Conservation (phyloP, 2,797 vertebrate species). For the Halcyon leucocephala region DNA sequence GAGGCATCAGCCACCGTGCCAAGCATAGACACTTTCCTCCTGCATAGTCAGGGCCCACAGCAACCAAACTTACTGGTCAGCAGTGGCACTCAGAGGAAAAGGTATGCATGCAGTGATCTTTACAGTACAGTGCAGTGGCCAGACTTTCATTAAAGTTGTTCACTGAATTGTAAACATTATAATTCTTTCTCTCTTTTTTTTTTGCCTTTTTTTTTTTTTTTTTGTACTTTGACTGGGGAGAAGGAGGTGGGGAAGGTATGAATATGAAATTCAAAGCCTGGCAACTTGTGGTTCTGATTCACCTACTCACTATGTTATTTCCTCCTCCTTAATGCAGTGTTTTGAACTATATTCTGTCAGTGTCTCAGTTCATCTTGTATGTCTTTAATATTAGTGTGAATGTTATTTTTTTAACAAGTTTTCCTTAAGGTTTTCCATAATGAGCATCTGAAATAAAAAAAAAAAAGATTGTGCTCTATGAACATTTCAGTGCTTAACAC, state of each 20-base stretch:
- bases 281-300: slow-evolving; percentile 20
- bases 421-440: background rate
- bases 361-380: slow-evolving; percentile 55
- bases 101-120: slow-evolving; percentile 81
- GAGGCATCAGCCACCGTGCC: slow-evolving; percentile 82
- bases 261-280: slow-evolving; percentile 53
- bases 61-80: slow-evolving; percentile 84
- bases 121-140: slow-evolving; percentile 77
- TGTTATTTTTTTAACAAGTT: slow-evolving; percentile 53
- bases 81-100: slow-evolving; percentile 90
- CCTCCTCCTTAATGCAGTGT: slow-evolving; percentile 27
- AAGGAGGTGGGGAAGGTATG: slow-evolving; percentile 49
- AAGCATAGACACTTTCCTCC: slow-evolving; percentile 84
- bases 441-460: background rate
- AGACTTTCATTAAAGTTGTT: slow-evolving; percentile 71
- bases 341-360: slow-evolving; percentile 45
- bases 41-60: slow-evolving; percentile 87
- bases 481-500: slow-evolving; percentile 24
- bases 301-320: slow-evolving; percentile 51
- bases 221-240: slow-evolving; percentile 1
- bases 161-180: slow-evolving; percentile 60
- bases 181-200: background rate
- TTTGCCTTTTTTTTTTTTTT: background rate
- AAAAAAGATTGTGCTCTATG: background rate
- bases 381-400: slow-evolving; percentile 57